Percentiles rank a stretch among this genome's conserved stretches.
These are phyloP conservation scores for Tetrax tetrax DNA, from an alignment of 2,113 vertebrate genomes.

Conservation along the genomic window DNA sequence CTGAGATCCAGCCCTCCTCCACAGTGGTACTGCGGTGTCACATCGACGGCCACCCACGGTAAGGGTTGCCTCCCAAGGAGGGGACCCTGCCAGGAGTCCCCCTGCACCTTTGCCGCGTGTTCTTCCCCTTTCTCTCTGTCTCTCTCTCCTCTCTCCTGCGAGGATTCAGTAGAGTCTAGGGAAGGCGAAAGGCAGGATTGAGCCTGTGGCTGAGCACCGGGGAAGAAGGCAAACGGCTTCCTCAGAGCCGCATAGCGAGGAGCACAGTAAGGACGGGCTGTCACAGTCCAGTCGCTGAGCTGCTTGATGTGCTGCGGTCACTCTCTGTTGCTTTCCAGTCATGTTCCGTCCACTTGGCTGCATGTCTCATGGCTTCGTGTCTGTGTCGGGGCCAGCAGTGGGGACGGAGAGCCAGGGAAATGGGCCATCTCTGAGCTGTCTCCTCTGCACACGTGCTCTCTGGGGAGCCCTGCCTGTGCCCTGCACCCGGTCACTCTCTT, in stretches of 20 bases:
- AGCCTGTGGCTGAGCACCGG: slow-evolving; percentile 39
- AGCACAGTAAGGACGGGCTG: slow-evolving; percentile 67
- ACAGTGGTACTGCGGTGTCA: slow-evolving; percentile 88
- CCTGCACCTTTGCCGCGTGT: neutral
- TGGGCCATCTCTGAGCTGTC: slow-evolving; percentile 32
- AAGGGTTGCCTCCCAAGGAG: slow-evolving; percentile 64
- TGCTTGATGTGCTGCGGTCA: slow-evolving; percentile 48
- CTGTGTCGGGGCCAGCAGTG: neutral
- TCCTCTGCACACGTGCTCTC: neutral
- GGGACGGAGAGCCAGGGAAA: neutral
- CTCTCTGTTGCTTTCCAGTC: slow-evolving; percentile 48
- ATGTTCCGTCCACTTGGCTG: slow-evolving; percentile 44
- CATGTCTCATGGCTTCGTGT: slow-evolving; percentile 61
- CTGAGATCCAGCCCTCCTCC: slow-evolving; percentile 88
- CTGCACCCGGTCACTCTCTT: neutral
- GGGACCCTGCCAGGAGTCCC: neutral
- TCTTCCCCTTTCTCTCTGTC: neutral
- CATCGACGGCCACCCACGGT: slow-evolving; percentile 97
- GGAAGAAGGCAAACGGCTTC: slow-evolving; percentile 49
- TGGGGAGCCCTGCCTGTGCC: neutral
- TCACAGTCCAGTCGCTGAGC: neutral
- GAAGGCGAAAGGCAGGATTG: slow-evolving; percentile 51
- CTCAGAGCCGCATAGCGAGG: slow-evolving; percentile 18
- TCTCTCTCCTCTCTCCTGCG: slow-evolving; percentile 27
- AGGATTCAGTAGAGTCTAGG: slow-evolving; percentile 45